phyloP scores from a whole-genome alignment of 1,140 invertebrate species.

The Procambarus clarkii region DNA sequence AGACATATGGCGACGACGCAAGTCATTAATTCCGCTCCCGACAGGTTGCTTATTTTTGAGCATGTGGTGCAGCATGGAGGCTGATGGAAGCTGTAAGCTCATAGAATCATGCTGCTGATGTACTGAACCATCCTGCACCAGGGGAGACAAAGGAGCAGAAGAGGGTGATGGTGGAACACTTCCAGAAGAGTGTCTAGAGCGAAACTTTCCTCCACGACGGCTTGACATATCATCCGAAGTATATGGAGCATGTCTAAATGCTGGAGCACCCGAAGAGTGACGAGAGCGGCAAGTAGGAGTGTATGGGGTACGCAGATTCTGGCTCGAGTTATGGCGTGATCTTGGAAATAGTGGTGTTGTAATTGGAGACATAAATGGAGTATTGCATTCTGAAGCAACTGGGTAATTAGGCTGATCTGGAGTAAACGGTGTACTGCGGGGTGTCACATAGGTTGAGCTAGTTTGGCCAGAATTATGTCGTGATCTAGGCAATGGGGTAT shows the following conservation, averaged over 20 bases:
- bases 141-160: slow-evolving; percentile 73
- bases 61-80: slow-evolving; percentile 63
- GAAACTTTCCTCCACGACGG: slow-evolving; percentile 56
- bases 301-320: slow-evolving; percentile 71
- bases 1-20: slow-evolving; percentile 73
- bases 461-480: slow-evolving; percentile 76
- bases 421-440: slow-evolving; percentile 73
- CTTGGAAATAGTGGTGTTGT: slow-evolving; percentile 74
- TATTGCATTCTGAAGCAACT: slow-evolving; percentile 73
- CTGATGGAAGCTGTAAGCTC: slow-evolving; percentile 28
- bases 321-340: slow-evolving; percentile 74
- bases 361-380: slow-evolving; percentile 76
- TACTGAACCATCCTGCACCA: slow-evolving; percentile 63
- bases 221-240: slow-evolving; percentile 69
- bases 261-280: slow-evolving; percentile 74
- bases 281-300: slow-evolving; percentile 72
- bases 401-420: slow-evolving; percentile 71
- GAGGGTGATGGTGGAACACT: slow-evolving; percentile 73
- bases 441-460: slow-evolving; percentile 71
- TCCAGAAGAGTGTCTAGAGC: slow-evolving; percentile 72
- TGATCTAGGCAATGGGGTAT: slow-evolving; percentile 80
- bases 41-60: slow-evolving; percentile 51
- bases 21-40: slow-evolving; percentile 55
- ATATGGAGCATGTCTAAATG: slow-evolving; percentile 73
- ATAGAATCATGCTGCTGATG: slow-evolving; percentile 46